These are phyloP conservation scores for Perizoma flavofasciatum DNA, from an alignment of 2,888 invertebrate genomes.

Conservation along the genomic window DNA sequence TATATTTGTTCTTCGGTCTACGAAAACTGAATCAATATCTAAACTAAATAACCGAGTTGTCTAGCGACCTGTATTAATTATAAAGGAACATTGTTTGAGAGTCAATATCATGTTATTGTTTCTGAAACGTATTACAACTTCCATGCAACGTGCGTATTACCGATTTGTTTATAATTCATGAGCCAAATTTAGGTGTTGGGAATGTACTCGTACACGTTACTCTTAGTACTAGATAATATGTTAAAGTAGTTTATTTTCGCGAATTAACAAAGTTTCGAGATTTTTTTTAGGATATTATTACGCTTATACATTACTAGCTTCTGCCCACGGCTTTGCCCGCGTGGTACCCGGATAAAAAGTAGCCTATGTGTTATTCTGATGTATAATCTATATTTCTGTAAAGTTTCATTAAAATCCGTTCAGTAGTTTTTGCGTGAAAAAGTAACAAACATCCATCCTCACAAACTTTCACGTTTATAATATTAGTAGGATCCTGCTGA, in stretches of 20 bases:
- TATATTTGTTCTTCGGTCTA: constrained; percentile 18
- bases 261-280: constrained; percentile 28
- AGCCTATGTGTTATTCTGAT: too few relatives aligned
- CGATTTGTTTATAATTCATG: constrained; percentile 33
- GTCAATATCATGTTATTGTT: constrained; percentile 32
- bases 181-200: constrained; percentile 33
- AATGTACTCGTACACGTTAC: constrained; percentile 33
- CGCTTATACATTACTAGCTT: too few relatives aligned
- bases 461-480: too few relatives aligned
- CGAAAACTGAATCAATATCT: constrained; percentile 23
- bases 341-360: too few relatives aligned
- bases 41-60: constrained; percentile 20
- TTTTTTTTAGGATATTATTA: too few relatives aligned
- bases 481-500: too few relatives aligned
- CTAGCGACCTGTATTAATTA: constrained; percentile 28
- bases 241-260: constrained; percentile 29
- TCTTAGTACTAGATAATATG: constrained; percentile 26
- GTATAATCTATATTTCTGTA: too few relatives aligned
- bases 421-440: too few relatives aligned
- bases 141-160: constrained; percentile 17
- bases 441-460: too few relatives aligned
- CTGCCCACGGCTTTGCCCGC: too few relatives aligned
- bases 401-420: too few relatives aligned
- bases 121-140: constrained; percentile 31
- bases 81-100: constrained; percentile 29